These are phyloP conservation scores for Micronisus gabar DNA, from an alignment of 2,113 vertebrate species.

Conservation along the genomic window DNA sequence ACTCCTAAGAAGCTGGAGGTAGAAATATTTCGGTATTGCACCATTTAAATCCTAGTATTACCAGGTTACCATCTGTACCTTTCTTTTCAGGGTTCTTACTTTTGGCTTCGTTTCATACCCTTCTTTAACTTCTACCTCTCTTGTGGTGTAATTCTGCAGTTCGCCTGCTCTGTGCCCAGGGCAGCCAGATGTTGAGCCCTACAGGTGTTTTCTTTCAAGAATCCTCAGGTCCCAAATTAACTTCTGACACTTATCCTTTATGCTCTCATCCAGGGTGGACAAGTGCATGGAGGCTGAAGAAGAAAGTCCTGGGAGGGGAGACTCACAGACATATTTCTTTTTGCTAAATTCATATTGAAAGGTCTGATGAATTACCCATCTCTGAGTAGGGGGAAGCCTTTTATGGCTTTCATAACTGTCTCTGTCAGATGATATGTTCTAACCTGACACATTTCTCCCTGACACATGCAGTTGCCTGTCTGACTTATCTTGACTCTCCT, in stretches of 20 bases:
- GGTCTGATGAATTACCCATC: not conserved
- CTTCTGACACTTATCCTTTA: not conserved
- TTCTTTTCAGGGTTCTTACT: not conserved
- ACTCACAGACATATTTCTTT: not conserved
- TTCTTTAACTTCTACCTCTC: not conserved
- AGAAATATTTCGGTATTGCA: not conserved
- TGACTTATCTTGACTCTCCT: not conserved
- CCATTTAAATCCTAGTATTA: not conserved
- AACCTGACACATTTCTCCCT: not conserved
- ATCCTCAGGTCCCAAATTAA: not conserved
- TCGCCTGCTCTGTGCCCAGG: not conserved
- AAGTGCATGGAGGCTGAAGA: not conserved
- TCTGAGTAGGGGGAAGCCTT: not conserved
- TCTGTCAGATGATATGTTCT: not conserved
- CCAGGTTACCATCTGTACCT: too few species aligned
- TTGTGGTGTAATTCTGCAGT: too few species aligned
- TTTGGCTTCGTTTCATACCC: not conserved
- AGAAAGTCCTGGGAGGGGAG: not conserved
- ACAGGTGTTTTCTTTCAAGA: not conserved
- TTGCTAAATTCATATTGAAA: not conserved
- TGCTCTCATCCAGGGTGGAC: not conserved
- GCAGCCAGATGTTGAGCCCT: not conserved
- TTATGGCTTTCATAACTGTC: not conserved
- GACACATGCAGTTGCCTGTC: not conserved
- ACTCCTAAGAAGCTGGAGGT: not conserved